Base-by-base conservation (phyloP, 1,140 invertebrate species). In the Pristionchus pacificus region DNA sequence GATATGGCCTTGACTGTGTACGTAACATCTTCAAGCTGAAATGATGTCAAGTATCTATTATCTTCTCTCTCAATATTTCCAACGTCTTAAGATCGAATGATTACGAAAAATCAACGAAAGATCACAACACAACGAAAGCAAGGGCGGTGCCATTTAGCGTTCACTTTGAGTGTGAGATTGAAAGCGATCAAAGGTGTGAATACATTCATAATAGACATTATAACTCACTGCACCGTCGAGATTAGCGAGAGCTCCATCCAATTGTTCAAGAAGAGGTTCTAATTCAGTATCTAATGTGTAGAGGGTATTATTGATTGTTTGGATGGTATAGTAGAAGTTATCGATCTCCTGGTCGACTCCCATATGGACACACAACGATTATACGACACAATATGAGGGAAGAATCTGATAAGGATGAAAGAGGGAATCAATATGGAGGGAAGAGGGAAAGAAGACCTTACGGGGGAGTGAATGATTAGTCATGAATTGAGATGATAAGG, bases 271-370 rank as follows among this genome's bases (percentile, higher is more conserved):
- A 28, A 63, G 10, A 2, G 14, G 25, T 29, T 63, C 28, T 2
- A 64, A 31, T 25, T 64, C 10, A 68, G 32, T 32, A 60, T 58
- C 60, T 27, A 68, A 55, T 32, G 58, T 68, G 19, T 32, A 55
- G n/a, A 68, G 58, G 0, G 66, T 59, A 29, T 33, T 19, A 55
- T 70, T 70, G 24, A 70, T 70, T 25, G 61, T 70, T 33, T 63
- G 29, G 32, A 70, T 70, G 27, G 55, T 64, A 38, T 70, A 62
- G 62, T 62, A 70, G 60, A 70, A 55, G 25, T 70, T 70, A 28
- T 70, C 32, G 24, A 70, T 32, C 55, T 70, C 68, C 57, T 70
- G 55, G 30, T 70, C 68, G 25, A 60, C 68, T n/a, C 68, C 68
- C 68, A 70, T 70, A 60, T 61, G 32, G 2, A 6, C 33, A 2